Conservation (phyloP, 1,140 invertebrate species). For the Lepidurus arcticus region DNA sequence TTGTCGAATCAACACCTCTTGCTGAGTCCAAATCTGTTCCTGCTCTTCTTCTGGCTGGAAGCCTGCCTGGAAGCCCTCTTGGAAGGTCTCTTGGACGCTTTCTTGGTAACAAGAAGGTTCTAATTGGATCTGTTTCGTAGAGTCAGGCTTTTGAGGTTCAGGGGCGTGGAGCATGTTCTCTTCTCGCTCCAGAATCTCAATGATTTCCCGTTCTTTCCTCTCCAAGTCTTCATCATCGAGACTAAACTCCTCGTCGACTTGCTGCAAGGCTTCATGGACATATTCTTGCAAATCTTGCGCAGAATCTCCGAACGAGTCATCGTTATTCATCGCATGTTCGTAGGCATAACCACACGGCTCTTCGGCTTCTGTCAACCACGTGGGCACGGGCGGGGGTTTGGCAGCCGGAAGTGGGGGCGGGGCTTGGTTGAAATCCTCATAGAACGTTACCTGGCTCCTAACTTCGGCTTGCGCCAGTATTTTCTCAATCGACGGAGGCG, state of each 20-base stretch:
- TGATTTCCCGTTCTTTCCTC: slow-evolving; percentile 65
- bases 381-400: slow-evolving; percentile 24
- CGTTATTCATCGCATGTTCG: not conserved
- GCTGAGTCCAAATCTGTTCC: not conserved
- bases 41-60: not conserved
- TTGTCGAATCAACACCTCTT: not conserved
- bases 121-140: not conserved
- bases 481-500: slow-evolving; percentile 28
- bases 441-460: not conserved
- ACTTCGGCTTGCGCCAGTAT: not conserved
- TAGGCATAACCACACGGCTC: not conserved
- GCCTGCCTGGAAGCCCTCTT: not conserved
- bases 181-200: slow-evolving; percentile 61
- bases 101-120: not conserved
- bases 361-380: not conserved
- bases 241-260: not conserved
- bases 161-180: slow-evolving; percentile 47
- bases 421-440: not conserved
- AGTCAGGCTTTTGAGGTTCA: not conserved
- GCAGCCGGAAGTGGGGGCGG: not conserved
- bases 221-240: slow-evolving; percentile 47
- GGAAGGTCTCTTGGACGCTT: not conserved
- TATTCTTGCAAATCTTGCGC: slow-evolving; percentile 12
- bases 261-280: not conserved
- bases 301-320: slow-evolving; percentile 5